Conservation (phyloP, 2,797 vertebrate genomes). For the Helostoma temminkii region DNA sequence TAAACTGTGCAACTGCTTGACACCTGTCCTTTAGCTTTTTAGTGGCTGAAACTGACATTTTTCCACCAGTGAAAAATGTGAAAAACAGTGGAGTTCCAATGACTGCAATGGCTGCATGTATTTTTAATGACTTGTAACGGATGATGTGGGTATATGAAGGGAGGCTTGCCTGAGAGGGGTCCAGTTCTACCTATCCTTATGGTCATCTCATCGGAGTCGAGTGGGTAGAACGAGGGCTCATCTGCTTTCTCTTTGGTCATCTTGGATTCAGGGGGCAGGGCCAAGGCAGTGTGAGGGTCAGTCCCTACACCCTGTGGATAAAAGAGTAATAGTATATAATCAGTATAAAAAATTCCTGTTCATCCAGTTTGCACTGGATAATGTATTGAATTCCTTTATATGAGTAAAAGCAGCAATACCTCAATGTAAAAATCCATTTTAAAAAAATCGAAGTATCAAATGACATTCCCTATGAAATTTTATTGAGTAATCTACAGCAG, state of each 20-base stretch:
- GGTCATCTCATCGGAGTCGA: constrained; percentile 85
- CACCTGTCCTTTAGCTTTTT: background rate
- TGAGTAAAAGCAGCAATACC: too few species aligned
- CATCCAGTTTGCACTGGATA: too few species aligned
- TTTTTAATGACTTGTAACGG: background rate
- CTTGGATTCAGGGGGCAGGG: constrained; percentile 79
- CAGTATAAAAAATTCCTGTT: too few species aligned
- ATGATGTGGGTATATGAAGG: constrained; percentile 86
- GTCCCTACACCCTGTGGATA: constrained; percentile 84
- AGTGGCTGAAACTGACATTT: background rate
- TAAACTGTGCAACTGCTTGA: background rate
- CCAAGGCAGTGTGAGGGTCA: constrained; percentile 85
- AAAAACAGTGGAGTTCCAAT: constrained; percentile 4
- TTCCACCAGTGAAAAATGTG: background rate
- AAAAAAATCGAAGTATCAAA: too few species aligned
- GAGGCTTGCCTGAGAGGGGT: constrained; percentile 93
- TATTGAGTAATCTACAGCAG: too few species aligned
- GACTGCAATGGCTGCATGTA: background rate
- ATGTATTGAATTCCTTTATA: too few species aligned
- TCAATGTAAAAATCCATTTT: too few species aligned
- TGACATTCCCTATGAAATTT: too few species aligned
- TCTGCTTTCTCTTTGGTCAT: constrained; percentile 85
- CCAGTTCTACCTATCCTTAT: constrained; percentile 97
- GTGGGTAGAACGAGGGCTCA: constrained; percentile 57
- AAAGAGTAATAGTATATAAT: constrained; percentile 3